These are phyloP conservation scores for Emydocephalus ijimae DNA, from an alignment of 2,113 vertebrate species.

Conservation along the genomic window DNA sequence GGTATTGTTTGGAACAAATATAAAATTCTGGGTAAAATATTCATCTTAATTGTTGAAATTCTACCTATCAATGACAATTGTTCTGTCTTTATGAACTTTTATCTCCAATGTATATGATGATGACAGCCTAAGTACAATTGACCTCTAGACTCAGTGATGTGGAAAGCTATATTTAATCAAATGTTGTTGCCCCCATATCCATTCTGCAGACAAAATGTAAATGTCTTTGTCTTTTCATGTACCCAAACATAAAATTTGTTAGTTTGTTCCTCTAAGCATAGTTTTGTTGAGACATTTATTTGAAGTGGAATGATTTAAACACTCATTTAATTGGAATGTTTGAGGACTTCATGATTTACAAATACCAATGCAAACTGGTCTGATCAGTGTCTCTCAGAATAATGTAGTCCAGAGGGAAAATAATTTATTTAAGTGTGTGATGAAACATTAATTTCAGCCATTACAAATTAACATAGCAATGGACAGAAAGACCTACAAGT, in stretches of 20 bases:
- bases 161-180: slow-evolving; percentile 47
- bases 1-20: too few species aligned
- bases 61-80: too few species aligned
- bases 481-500: background rate
- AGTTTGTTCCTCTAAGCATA: slow-evolving; percentile 2
- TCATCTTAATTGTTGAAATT: too few species aligned
- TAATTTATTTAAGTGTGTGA: background rate
- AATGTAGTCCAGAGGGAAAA: background rate
- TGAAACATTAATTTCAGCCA: background rate
- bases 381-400: background rate
- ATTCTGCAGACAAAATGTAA: slow-evolving; percentile 3
- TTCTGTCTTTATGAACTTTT: slow-evolving; percentile 51
- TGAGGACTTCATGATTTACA: background rate
- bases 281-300: slow-evolving; percentile 33
- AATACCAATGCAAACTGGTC: background rate
- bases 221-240: background rate
- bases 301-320: slow-evolving; percentile 8
- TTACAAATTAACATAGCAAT: background rate
- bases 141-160: slow-evolving; percentile 40
- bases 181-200: slow-evolving; percentile 4
- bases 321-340: background rate
- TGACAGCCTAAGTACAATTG: slow-evolving; percentile 39
- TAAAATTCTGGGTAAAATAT: too few species aligned
- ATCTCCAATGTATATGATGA: slow-evolving; percentile 38
- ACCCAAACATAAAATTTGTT: background rate